These are phyloP conservation scores for Euwallacea fornicatus DNA, from an alignment of 1,140 invertebrate genomes.

Conservation along the genomic window DNA sequence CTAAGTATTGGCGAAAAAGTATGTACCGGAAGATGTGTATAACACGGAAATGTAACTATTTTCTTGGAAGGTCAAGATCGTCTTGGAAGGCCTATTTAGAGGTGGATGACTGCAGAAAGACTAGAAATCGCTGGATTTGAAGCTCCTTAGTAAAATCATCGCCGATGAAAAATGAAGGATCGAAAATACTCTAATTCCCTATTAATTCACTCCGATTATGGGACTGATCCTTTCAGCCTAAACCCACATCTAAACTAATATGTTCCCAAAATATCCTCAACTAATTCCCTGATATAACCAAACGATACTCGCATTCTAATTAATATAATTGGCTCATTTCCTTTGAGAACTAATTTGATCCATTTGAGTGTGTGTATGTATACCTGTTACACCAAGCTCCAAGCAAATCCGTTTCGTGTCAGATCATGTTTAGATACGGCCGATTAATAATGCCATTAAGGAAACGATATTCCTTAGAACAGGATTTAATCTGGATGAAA, in stretches of 20 bases:
- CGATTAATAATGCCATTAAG: conserved; percentile 11
- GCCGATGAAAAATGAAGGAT: not conserved
- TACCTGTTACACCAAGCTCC: conserved; percentile 14
- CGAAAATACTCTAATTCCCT: not conserved
- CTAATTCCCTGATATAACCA: not conserved
- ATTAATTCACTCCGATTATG: not conserved
- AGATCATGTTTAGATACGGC: conserved; percentile 7
- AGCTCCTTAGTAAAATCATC: not conserved
- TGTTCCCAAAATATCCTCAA: not conserved
- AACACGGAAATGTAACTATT: no score
- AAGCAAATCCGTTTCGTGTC: conserved; percentile 10
- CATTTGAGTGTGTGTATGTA: not conserved
- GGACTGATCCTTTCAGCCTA: not conserved
- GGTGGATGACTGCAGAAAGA: no score
- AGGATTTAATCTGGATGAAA: no score
- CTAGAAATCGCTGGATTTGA: not conserved
- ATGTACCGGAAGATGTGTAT: no score
- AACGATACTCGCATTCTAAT: not conserved
- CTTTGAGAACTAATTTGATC: conserved; percentile 15
- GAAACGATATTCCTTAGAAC: not conserved
- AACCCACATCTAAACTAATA: not conserved
- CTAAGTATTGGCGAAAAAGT: no score
- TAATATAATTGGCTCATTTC: conserved; percentile 16
- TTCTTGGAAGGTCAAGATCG: no score
- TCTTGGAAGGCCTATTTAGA: no score